Conservation (phyloP, 2,888 invertebrate species). For the Hyposoter didymator region DNA sequence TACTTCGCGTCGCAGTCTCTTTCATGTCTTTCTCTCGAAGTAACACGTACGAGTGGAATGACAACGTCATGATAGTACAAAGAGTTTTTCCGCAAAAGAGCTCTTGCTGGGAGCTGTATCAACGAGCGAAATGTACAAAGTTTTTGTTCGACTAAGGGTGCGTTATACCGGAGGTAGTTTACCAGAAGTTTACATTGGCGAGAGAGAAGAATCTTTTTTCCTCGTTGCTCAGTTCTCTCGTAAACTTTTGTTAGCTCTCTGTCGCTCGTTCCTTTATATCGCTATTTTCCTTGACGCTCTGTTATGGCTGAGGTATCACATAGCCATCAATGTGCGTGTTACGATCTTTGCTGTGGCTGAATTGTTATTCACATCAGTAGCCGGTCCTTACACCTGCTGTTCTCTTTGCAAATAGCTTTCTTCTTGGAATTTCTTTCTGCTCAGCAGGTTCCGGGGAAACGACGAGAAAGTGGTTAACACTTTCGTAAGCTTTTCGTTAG, state of each 20-base stretch:
- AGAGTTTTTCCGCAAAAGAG: conserved; percentile 36
- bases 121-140: conserved; percentile 13
- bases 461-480: not conserved
- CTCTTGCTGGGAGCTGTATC: conserved; percentile 34
- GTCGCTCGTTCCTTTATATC: conserved; percentile 7
- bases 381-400: not conserved
- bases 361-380: not conserved
- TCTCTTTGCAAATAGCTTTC: conserved; percentile 29
- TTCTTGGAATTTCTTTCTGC: not conserved
- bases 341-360: not conserved
- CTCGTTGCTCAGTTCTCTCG: not conserved
- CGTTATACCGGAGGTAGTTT: conserved; percentile 51
- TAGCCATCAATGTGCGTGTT: conserved; percentile 26
- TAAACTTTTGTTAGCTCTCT: conserved; percentile 3
- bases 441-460: conserved; percentile 11
- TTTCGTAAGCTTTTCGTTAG: not conserved
- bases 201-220: conserved; percentile 42
- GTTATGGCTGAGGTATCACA: conserved; percentile 13
- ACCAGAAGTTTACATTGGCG: conserved; percentile 63
- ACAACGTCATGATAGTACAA: conserved; percentile 22
- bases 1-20: conserved; percentile 3
- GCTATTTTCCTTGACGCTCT: not conserved
- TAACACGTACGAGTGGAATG: conserved; percentile 9
- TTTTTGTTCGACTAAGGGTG: conserved; percentile 36
- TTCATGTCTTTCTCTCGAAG: conserved; percentile 12